These are phyloP conservation scores for Selene dorsalis DNA, from an alignment of 2,797 vertebrate species.

Conservation along the genomic window DNA sequence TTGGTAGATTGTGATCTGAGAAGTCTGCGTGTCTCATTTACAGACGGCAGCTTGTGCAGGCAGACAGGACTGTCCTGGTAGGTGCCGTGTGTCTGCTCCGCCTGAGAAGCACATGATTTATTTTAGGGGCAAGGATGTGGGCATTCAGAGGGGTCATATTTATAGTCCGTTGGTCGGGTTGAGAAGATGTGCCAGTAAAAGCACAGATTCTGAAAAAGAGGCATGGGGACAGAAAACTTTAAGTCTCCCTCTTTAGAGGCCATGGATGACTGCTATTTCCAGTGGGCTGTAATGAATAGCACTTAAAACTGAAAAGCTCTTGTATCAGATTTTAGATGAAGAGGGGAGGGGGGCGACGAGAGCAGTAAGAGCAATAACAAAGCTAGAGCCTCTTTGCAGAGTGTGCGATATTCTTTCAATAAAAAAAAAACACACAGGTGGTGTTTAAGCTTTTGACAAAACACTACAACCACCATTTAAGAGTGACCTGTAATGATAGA, in stretches of 20 bases:
- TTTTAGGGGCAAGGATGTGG: conserved; percentile 85
- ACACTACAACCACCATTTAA: not conserved
- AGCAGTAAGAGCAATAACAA: conserved; percentile 41
- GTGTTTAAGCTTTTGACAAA: conserved; percentile 14
- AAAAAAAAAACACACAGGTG: conserved; percentile 6
- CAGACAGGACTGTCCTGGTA: conserved; percentile 62
- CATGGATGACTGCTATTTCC: conserved; percentile 75
- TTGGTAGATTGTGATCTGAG: conserved; percentile 60
- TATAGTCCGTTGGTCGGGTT: conserved; percentile 79
- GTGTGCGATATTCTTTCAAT: conserved; percentile 19
- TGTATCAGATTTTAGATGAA: conserved; percentile 66
- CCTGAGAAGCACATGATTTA: conserved; percentile 78
- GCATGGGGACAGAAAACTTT: conserved; percentile 74
- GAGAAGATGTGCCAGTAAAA: conserved; percentile 80
- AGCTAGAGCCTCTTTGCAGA: conserved; percentile 31
- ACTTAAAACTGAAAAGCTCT: conserved; percentile 68
- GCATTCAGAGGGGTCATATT: conserved; percentile 84
- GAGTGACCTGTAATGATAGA: not conserved
- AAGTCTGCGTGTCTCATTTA: conserved; percentile 54
- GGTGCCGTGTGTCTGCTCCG: conserved; percentile 71
- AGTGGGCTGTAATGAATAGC: conserved; percentile 72
- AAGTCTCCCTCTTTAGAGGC: conserved; percentile 71
- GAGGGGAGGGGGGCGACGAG: conserved; percentile 33
- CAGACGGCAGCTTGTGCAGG: conserved; percentile 54
- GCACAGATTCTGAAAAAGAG: conserved; percentile 76